Percentiles rank a stretch among this genome's conserved stretches.
Conservation (phyloP, 2,888 invertebrate species). For the Trimorus sp. region DNA sequence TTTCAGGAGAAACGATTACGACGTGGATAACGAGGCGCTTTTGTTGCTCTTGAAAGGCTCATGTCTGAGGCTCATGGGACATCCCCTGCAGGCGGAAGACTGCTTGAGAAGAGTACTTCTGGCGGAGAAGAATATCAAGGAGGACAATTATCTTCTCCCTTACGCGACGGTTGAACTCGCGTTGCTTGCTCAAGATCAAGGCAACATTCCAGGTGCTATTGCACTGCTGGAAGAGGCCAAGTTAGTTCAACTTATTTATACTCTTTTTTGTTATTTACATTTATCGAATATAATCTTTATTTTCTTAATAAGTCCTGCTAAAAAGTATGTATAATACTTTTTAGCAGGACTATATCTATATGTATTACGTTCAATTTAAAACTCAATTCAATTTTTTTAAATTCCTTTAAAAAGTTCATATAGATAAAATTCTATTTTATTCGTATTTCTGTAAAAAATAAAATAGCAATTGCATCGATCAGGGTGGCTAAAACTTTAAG, state of each 20-base stretch:
- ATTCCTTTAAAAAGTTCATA: too few species aligned
- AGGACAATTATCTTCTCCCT: conserved; percentile 92
- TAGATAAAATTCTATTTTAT: too few species aligned
- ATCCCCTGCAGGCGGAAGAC: conserved; percentile 89
- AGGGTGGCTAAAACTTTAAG: too few species aligned
- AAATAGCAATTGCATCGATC: too few species aligned
- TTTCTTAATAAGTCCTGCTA: too few species aligned
- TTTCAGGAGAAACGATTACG: conserved; percentile 82
- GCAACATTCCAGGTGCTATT: conserved; percentile 86
- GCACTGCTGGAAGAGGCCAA: conserved; percentile 91
- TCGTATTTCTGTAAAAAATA: too few species aligned
- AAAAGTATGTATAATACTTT: too few species aligned
- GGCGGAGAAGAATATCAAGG: conserved; percentile 88
- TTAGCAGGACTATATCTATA: too few species aligned
- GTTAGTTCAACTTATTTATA: conserved; percentile 82
- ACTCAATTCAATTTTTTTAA: too few species aligned
- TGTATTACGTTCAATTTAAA: too few species aligned
- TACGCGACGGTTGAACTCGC: conserved; percentile 94
- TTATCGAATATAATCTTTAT: too few species aligned
- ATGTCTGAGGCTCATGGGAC: conserved; percentile 90
- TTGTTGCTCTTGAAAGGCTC: conserved; percentile 91
- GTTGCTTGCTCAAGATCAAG: conserved; percentile 88
- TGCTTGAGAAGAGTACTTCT: conserved; percentile 86
- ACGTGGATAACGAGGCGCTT: conserved; percentile 89
- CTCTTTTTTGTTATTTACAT: too few species aligned